Conservation (phyloP, 1,140 invertebrate species). For the Drosophila punjabiensis region DNA sequence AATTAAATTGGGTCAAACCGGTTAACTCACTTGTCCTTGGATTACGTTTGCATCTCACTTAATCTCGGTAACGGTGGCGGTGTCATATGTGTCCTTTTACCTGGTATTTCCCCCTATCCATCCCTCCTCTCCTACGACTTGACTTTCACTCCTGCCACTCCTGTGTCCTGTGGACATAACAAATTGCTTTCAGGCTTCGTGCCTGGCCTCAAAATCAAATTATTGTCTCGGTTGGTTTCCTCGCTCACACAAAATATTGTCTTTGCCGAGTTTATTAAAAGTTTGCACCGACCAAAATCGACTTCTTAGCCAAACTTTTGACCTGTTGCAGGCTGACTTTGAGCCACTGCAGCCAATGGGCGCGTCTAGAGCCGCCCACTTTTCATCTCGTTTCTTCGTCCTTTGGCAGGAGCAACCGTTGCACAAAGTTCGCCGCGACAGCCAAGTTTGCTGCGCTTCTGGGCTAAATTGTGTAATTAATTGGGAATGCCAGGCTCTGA, state of each 20-base stretch:
- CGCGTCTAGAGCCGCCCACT: background rate
- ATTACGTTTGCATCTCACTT: constrained; percentile 81
- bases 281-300: constrained; percentile 47
- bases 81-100: constrained; percentile 17
- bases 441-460: constrained; percentile 57
- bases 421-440: constrained; percentile 20
- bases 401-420: background rate
- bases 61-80: constrained; percentile 53
- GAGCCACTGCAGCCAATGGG: constrained; percentile 24
- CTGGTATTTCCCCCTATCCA: background rate
- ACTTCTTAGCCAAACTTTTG: constrained; percentile 68
- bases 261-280: constrained; percentile 78
- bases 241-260: constrained; percentile 64
- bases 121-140: too few species aligned
- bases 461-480: constrained; percentile 77
- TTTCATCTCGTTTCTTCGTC: background rate
- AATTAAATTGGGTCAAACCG: constrained; percentile 82
- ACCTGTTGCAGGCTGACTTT: constrained; percentile 63
- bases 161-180: constrained; percentile 52
- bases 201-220: constrained; percentile 68
- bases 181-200: constrained; percentile 62
- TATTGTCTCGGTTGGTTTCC: constrained; percentile 55
- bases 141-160: too few species aligned
- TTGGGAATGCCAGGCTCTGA: constrained; percentile 49
- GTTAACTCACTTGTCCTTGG: constrained; percentile 82